Base-by-base conservation (phyloP, 2,797 vertebrate species). In the Peromyscus melanophrys region DNA sequence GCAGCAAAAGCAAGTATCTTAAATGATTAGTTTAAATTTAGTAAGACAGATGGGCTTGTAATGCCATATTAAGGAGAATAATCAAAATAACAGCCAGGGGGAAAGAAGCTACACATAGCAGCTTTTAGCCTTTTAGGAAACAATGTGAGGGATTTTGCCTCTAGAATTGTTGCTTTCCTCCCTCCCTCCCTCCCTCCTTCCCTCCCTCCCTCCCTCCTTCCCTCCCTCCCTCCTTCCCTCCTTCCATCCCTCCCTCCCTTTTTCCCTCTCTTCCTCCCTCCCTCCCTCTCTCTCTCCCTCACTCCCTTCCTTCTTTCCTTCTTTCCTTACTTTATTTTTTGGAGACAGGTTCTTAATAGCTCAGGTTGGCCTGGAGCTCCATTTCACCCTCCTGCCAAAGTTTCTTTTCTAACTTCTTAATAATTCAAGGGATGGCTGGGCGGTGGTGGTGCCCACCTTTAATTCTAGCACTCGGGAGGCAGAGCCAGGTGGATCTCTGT, bases 11-110 rank as follows among this genome's bases (percentile, higher is more conserved):
- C 49, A 92, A 75, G 34, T 78, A 86, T 29, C 37, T 86, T 90
- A 90, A 82, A 65, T 77, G 23, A 75, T 86, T 96, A 61, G 55
- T 25, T 89, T 40, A 49, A 90, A 93, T 57, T 90, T 76, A 86
- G n/a, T 77, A 78, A 69, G 76, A 89, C 61, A 29, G 17, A 63
- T 76, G 80, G 10, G n/a, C 57, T 63, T 17, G 12, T 84, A 81
- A 75, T 67, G 84, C 29, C 75, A 49, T 92, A 75, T 85, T 89
- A 86, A 81, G 25, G 9, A 75, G 73, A 40, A 25, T 11, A 73
- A 73, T 40, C 40, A 73, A 40, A 82, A 78, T 37, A 80, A 78
- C 3, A 34, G 6, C 55, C 17, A 71, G 40, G 11, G 83, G 25
- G 85, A 55, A 90, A 86, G 31, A 92, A 84, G n/a, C 52, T 27